Evolutionary conservation across 2,113 vertebrate species (phyloP).

Genomic region (Scytalopus superciliaris): DNA sequence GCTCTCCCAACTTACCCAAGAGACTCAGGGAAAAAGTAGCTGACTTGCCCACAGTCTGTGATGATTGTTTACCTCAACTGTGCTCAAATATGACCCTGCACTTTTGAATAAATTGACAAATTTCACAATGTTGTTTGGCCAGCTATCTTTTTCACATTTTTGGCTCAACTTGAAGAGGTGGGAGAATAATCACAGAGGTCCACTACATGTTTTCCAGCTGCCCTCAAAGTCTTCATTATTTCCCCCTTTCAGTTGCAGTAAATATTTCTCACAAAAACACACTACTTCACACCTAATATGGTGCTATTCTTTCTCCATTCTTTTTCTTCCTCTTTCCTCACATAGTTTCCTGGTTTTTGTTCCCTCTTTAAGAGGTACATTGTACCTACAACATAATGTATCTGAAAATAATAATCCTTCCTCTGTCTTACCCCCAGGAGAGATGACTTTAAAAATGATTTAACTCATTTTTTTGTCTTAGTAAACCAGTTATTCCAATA

Average conservation of each 20-base stretch:
- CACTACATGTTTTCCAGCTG: background rate
- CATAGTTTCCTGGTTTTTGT: conserved; percentile 68
- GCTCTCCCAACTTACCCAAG: background rate
- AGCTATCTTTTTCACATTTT: conserved; percentile 27
- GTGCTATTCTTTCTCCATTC: conserved; percentile 55
- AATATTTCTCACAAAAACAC: conserved; percentile 36
- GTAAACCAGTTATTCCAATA: background rate
- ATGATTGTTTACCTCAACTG: background rate
- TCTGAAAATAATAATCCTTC: conserved; percentile 44
- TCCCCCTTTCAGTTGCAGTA: conserved; percentile 28
- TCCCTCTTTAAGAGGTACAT: conserved; percentile 48
- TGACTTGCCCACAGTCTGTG: background rate
- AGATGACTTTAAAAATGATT: background rate
- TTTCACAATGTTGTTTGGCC: conserved; percentile 53
- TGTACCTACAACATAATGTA: conserved; percentile 56
- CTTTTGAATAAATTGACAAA: conserved; percentile 35
- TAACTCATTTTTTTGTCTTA: background rate
- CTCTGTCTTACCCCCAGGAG: background rate
- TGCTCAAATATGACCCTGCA: conserved; percentile 32
- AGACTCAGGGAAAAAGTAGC: background rate
- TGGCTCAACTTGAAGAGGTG: conserved; percentile 20
- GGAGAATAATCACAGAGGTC: background rate
- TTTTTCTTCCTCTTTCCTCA: conserved; percentile 71
- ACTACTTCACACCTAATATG: conserved; percentile 62
- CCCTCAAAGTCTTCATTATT: background rate